phyloP scores from a whole-genome alignment of 2,888 invertebrate species.

The Bimastos eiseni region DNA sequence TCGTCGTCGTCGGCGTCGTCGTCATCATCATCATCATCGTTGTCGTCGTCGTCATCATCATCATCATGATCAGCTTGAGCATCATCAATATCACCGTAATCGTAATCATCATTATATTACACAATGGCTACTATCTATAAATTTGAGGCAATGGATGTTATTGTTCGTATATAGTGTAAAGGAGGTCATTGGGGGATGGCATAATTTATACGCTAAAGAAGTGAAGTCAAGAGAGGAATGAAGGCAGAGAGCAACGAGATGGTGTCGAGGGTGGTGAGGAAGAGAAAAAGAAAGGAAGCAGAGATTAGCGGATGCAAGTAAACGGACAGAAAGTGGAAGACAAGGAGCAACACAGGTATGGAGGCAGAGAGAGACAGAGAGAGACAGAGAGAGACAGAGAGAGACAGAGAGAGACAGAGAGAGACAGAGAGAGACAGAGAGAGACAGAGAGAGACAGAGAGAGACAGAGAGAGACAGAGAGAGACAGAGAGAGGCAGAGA shows the following conservation, averaged over 20 bases:
- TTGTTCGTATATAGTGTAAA: not conserved
- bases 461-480: not conserved
- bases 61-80: not conserved
- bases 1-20: slow-evolving; percentile 22
- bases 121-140: no score
- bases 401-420: not conserved
- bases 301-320: no score
- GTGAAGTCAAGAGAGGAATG: not conserved
- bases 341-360: no score
- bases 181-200: not conserved
- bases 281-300: no score
- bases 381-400: no score
- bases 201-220: not conserved
- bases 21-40: slow-evolving; percentile 25
- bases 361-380: no score
- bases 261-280: no score
- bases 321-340: no score
- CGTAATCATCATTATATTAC: not conserved
- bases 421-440: not conserved
- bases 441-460: not conserved
- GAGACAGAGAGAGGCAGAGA: not conserved
- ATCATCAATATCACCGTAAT: not conserved
- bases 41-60: slow-evolving; percentile 27
- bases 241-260: no score
- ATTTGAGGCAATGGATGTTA: no score